Base-by-base conservation (phyloP, 2,113 vertebrate genomes). In the Laticauda laticaudata region DNA sequence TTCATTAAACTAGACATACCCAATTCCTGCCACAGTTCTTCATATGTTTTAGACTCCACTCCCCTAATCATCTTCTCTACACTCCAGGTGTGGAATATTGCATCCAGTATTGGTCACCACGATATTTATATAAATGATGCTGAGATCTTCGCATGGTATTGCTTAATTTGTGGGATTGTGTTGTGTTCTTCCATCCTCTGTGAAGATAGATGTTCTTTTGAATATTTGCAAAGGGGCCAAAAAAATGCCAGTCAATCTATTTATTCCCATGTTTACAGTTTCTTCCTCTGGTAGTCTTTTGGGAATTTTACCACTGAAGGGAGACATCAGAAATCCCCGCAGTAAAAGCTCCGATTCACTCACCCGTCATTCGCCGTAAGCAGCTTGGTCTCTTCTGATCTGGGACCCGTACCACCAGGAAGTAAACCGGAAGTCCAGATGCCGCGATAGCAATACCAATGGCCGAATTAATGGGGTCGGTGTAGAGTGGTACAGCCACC, bases 401-500 rank as follows among this genome's bases (percentile, higher is more conserved):
- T 0, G 98, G 98, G 43, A 98, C 98, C 95, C 98, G 96, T 96
- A 97, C 95, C 95, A 98, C 97, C 55, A 99, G 96, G 97, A 98
- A 98, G 97, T 99, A 99, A 26, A 99, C 98, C 0, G 99, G 99
- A 24, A 99, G 94, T 3, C 98, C 99, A 0, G 98, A 99, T 53
- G 98, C 97, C 4, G 98, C 98, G 0, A 99, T 99, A 94, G 95
- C 98, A 2, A 99, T 98, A 90, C 99, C 98, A 0, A 99, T 99
- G 94, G 99, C 97, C 14, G 98, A 99, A 96, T 98, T 99, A 95
- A 98, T 69, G 45, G 98, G 98, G 93, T 99, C 98, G 0, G 98
- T 99, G 96, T 99, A 99, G 90, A 99, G 98, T 1, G 98, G 99
- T 21, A 99, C 98, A 1, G 98, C 98, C 96, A 99, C 98, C 95